These are phyloP conservation scores for Listronotus bonariensis DNA, from an alignment of 1,140 invertebrate genomes.

Conservation along the genomic window DNA sequence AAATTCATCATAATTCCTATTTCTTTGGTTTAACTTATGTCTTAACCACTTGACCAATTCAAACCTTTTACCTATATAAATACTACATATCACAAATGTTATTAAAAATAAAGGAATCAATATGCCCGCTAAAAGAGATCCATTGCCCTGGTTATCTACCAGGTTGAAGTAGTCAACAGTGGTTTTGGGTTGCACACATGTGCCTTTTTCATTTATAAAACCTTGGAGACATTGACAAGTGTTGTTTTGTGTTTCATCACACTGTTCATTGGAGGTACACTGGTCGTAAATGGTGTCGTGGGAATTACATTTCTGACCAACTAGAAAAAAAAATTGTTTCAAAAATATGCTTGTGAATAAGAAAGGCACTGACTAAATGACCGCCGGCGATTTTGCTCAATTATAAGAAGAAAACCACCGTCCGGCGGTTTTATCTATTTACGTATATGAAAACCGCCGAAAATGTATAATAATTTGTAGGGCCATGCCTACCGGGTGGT, in stretches of 20 bases:
- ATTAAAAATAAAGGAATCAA: constrained; percentile 45
- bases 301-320: constrained; percentile 36
- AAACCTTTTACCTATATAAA: constrained; percentile 43
- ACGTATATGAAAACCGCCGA: too few relatives aligned
- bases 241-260: constrained; percentile 19
- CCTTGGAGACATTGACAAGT: constrained; percentile 33
- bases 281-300: background rate
- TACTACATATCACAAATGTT: constrained; percentile 44
- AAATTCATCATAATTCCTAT: constrained; percentile 46
- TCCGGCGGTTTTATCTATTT: too few relatives aligned
- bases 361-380: too few relatives aligned
- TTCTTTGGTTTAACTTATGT: constrained; percentile 40
- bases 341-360: background rate
- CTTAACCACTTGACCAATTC: constrained; percentile 41
- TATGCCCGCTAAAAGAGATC: constrained; percentile 43
- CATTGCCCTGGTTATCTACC: constrained; percentile 41
- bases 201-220: constrained; percentile 27
- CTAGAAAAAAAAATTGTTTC: constrained; percentile 25
- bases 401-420: too few relatives aligned
- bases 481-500: too few relatives aligned
- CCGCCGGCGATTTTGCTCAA: too few relatives aligned
- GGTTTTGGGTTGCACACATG: constrained; percentile 6
- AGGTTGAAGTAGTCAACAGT: constrained; percentile 38
- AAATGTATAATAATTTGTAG: too few relatives aligned
- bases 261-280: constrained; percentile 30